phyloP scores from a whole-genome alignment of 2,797 vertebrate species.

The Gymnocypris eckloni region DNA sequence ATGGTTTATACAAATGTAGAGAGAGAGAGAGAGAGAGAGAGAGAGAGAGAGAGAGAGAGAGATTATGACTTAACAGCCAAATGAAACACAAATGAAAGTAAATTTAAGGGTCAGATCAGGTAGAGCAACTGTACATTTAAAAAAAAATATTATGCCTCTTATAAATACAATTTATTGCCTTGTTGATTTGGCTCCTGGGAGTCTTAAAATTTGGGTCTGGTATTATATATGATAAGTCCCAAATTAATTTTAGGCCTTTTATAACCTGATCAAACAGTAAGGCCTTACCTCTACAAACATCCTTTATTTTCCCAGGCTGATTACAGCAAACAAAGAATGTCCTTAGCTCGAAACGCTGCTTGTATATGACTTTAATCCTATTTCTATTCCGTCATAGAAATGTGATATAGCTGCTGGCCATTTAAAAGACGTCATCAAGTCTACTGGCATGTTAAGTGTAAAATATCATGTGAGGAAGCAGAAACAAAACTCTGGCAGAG shows the following conservation, averaged over 20 bases:
- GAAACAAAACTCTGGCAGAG: neutral
- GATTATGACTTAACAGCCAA: neutral
- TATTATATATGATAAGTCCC: neutral
- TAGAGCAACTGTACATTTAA: too few relatives aligned
- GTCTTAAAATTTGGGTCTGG: constrained; percentile 6
- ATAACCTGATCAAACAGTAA: constrained; percentile 34
- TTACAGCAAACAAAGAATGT: constrained; percentile 27
- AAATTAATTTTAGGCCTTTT: constrained; percentile 11
- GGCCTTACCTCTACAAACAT: constrained; percentile 42
- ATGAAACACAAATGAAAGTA: neutral
- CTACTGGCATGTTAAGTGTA: neutral
- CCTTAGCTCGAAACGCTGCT: constrained; percentile 3
- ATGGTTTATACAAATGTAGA: neutral
- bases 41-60: too few relatives aligned
- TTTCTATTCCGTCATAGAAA: constrained; percentile 29
- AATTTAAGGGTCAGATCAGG: neutral
- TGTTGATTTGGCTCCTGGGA: constrained; percentile 8
- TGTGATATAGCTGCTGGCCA: constrained; percentile 1
- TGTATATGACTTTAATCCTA: constrained; percentile 26
- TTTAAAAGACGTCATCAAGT: neutral
- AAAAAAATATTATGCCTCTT: neutral
- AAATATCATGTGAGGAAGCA: neutral
- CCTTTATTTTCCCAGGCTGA: constrained; percentile 34
- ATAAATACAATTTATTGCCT: neutral
- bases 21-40: neutral